Evolutionary conservation across 2,797 vertebrate species (phyloP), one percentile per base, ranked within the genome.

Genomic region (Sebastes hubbsi): DNA sequence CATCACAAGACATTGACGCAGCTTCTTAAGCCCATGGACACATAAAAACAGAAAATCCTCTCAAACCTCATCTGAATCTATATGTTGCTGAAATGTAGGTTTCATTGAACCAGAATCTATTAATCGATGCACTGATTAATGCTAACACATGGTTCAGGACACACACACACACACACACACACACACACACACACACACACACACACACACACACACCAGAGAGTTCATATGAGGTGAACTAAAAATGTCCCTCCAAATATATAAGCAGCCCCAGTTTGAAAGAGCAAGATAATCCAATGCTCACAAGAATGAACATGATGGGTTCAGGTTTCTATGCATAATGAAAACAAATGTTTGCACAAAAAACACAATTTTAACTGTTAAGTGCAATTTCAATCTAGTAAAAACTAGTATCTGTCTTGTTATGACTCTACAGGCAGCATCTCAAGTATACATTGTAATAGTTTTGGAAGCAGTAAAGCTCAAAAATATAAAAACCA

Each of bases 191-290:
- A 46, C 42, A 46, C 42, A 18, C 38, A 24, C 24, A 24, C 24
- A 24, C 24, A 24, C 2, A 24, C 24, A 24, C 24, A 24, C 24
- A 24, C 24, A 24, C 8, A 9, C 25, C n/a, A 14, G 11, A 68
- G 14, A 62, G 25, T 34, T 80, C 56, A 76, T 29, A 27, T 36
- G 42, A 78, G 80, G 29, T 81, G 14, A 77, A 58, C 34, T 27
- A 63, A 22, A 81, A 29, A 34, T 68, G 42, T 27, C 13, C 2
- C 10, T 77, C 69, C 30, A 69, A 78, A 78, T 71, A 59, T 61
- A 72, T 29, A 22, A 27, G 20, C 16, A 77, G 34, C 5, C 27
- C 2, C 25, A 56, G 14, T 72, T 71, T 59, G 16, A 36, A 66
- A 69, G n/a, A 80, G 38, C 46, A 69, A 38, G 30, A 36, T 36